phyloP scores from a whole-genome alignment of 2,888 invertebrate species.

The Herminia tarsipennalis region DNA sequence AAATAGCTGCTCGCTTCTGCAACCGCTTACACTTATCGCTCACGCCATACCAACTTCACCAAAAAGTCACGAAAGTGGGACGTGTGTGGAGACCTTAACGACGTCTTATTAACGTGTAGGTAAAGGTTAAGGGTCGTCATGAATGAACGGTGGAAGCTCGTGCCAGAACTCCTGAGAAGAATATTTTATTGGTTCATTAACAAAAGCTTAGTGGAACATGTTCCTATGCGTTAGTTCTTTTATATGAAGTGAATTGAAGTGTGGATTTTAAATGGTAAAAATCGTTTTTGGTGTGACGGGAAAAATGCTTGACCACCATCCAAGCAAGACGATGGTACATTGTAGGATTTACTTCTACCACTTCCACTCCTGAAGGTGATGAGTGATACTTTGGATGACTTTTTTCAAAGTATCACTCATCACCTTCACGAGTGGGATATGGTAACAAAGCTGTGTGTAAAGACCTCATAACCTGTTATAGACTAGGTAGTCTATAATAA shows the following conservation, averaged over 20 bases:
- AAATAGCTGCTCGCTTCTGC: neutral
- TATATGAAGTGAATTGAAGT: too few species aligned
- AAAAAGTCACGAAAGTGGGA: constrained; percentile 75
- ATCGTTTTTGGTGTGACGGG: too few species aligned
- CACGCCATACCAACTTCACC: constrained; percentile 36
- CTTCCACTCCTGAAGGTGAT: too few species aligned
- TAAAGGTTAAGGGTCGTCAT: constrained; percentile 52
- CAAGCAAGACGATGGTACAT: too few species aligned
- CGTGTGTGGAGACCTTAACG: constrained; percentile 79
- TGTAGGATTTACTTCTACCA: too few species aligned
- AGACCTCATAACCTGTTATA: too few species aligned
- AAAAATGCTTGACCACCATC: too few species aligned
- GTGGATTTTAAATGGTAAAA: neutral
- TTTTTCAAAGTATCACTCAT: too few species aligned
- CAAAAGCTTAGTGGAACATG: neutral
- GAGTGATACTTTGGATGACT: too few species aligned
- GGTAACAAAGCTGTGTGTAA: too few species aligned
- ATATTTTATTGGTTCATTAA: constrained; percentile 47
- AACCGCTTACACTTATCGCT: constrained; percentile 20
- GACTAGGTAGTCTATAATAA: too few species aligned
- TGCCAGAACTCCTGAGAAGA: constrained; percentile 43
- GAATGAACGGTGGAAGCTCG: constrained; percentile 45
- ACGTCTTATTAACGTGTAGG: constrained; percentile 61
- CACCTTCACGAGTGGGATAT: too few species aligned
- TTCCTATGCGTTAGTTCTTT: neutral